A percentile compares a stretch with the other conserved stretches of the same genome.
Evolutionary conservation across 1,140 invertebrate genomes (phyloP).

Genomic region (Odontomachus brunneus): DNA sequence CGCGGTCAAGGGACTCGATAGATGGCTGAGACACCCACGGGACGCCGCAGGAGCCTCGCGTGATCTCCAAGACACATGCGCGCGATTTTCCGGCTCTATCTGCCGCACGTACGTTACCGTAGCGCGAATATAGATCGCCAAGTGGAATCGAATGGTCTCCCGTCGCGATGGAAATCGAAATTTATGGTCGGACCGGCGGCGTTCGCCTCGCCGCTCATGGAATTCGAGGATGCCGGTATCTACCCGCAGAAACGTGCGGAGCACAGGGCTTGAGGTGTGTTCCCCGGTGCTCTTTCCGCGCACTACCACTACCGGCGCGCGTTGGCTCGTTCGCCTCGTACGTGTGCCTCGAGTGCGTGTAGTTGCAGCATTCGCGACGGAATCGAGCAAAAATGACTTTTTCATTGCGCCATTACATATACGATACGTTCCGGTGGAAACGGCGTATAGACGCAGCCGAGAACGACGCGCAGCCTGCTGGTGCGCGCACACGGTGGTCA

Average conservation of each 20-base stretch:
- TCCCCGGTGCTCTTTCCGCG: slow-evolving; percentile 14
- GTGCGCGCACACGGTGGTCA: not conserved
- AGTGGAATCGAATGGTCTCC: slow-evolving; percentile 79
- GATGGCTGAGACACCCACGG: slow-evolving; percentile 52
- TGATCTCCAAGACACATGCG: slow-evolving; percentile 60
- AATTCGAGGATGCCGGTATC: slow-evolving; percentile 73
- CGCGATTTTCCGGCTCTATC: slow-evolving; percentile 55
- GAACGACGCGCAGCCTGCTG: not conserved
- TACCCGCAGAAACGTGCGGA: slow-evolving; percentile 64
- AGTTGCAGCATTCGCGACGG: slow-evolving; percentile 17
- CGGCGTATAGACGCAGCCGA: not conserved
- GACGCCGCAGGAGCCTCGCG: slow-evolving; percentile 50
- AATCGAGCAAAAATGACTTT: slow-evolving; percentile 73
- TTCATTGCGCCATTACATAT: slow-evolving; percentile 61
- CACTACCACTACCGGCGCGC: not conserved
- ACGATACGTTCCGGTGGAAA: not conserved
- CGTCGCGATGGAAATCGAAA: slow-evolving; percentile 80
- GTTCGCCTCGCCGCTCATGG: slow-evolving; percentile 62
- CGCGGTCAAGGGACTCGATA: slow-evolving; percentile 53
- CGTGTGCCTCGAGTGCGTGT: not conserved
- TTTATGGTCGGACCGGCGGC: slow-evolving; percentile 72
- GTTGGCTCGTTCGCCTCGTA: not conserved
- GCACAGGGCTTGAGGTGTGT: slow-evolving; percentile 5
- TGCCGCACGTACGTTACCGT: slow-evolving; percentile 40
- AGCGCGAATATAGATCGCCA: slow-evolving; percentile 66